Evolutionary conservation across 2,113 vertebrate species (phyloP).

Genomic region (Saiga tatarica): DNA sequence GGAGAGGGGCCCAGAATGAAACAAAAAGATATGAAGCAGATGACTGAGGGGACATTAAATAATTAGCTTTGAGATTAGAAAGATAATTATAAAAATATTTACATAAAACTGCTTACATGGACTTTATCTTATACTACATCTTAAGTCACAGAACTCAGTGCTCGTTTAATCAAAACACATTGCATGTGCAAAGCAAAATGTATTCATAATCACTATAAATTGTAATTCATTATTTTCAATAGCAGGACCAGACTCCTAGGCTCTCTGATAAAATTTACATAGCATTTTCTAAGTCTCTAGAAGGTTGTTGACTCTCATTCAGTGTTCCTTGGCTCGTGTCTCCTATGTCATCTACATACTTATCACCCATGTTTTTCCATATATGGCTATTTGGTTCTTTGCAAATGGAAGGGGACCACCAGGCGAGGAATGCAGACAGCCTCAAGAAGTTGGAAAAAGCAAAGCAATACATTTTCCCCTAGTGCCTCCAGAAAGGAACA

Average conservation of each 20-base stretch:
- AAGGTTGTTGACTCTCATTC: neutral
- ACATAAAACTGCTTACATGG: neutral
- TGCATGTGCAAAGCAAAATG: neutral
- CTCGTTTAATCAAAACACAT: neutral
- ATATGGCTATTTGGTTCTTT: neutral
- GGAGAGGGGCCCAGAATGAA: neutral
- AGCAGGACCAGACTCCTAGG: neutral
- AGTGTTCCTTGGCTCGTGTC: neutral
- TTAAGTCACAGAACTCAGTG: constrained; percentile 15
- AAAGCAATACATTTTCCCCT: neutral
- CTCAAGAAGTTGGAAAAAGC: neutral
- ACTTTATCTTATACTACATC: neutral
- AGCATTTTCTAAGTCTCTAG: constrained; percentile 9
- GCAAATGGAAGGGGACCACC: neutral
- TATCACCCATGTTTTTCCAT: neutral
- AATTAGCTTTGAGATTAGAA: neutral
- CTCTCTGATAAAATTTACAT: neutral
- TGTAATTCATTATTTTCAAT: neutral
- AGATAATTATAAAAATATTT: neutral
- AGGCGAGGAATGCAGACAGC: neutral
- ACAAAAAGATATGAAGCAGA: neutral
- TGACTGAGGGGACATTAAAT: neutral
- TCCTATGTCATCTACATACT: neutral
- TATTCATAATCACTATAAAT: constrained; percentile 16
- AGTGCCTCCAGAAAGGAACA: neutral